Conservation (phyloP, 2,888 invertebrate genomes). For the Parelbella ahira region DNA sequence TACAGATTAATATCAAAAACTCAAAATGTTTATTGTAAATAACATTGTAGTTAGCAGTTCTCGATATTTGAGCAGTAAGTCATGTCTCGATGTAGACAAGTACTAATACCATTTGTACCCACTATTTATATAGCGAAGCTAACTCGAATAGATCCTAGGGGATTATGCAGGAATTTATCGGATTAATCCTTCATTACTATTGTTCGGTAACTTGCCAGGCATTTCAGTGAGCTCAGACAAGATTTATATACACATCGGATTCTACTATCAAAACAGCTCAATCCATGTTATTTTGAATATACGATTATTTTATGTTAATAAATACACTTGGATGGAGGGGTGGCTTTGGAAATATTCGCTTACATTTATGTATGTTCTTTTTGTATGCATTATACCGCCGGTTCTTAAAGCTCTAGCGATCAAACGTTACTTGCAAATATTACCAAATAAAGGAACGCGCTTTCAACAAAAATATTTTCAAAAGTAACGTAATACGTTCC, state of each 20-base stretch:
- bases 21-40: too few relatives aligned
- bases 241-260: constrained; percentile 53
- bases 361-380: constrained; percentile 8
- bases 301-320: constrained; percentile 60
- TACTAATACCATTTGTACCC: constrained; percentile 59
- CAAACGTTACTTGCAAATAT: constrained; percentile 9
- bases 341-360: constrained; percentile 6
- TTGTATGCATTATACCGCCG: constrained; percentile 7
- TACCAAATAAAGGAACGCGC: constrained; percentile 3
- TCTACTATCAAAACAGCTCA: constrained; percentile 51
- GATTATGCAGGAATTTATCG: constrained; percentile 58
- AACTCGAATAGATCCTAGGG: constrained; percentile 42
- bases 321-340: not conserved
- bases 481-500: constrained; percentile 1
- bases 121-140: constrained; percentile 31
- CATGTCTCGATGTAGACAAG: constrained; percentile 52
- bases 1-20: too few relatives aligned
- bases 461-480: constrained; percentile 4
- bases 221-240: constrained; percentile 55
- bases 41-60: too few relatives aligned
- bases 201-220: constrained; percentile 63
- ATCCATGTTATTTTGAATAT: constrained; percentile 49
- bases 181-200: constrained; percentile 71
- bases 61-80: too few relatives aligned
- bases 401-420: constrained; percentile 7